Conservation (phyloP, 2,888 invertebrate species). For the Aphidoletes aphidimyza region DNA sequence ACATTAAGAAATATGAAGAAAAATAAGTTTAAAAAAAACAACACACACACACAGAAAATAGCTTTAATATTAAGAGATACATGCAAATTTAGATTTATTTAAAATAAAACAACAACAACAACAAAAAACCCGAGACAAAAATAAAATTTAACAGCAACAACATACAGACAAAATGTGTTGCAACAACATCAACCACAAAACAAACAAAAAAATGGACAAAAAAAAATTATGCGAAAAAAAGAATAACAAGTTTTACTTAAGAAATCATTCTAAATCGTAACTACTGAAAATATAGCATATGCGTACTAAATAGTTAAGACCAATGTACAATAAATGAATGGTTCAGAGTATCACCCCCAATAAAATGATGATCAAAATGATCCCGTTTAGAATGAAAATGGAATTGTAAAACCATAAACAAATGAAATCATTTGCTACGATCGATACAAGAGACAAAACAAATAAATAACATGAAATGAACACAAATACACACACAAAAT, state of each 20-base stretch:
- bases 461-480: not conserved
- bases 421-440: not conserved
- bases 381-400: not conserved
- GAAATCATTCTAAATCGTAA: slow-evolving; percentile 49
- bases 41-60: slow-evolving; percentile 9
- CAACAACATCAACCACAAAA: too few relatives aligned
- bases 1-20: slow-evolving; percentile 9
- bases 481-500: not conserved
- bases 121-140: not conserved
- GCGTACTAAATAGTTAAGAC: slow-evolving; percentile 40
- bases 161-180: not conserved
- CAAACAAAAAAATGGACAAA: not conserved
- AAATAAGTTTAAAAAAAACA: not conserved
- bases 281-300: slow-evolving; percentile 11
- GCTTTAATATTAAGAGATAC: slow-evolving; percentile 25
- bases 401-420: slow-evolving; percentile 17
- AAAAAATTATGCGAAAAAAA: not conserved
- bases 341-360: not conserved
- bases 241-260: not conserved
- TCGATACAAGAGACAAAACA: too few relatives aligned
- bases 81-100: slow-evolving; percentile 20
- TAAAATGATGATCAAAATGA: not conserved
- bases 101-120: not conserved
- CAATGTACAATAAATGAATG: slow-evolving; percentile 32
- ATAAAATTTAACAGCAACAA: not conserved